These are phyloP conservation scores for Pseudomyrmex dendroicus DNA, from an alignment of 1,140 invertebrate genomes.

Conservation along the genomic window DNA sequence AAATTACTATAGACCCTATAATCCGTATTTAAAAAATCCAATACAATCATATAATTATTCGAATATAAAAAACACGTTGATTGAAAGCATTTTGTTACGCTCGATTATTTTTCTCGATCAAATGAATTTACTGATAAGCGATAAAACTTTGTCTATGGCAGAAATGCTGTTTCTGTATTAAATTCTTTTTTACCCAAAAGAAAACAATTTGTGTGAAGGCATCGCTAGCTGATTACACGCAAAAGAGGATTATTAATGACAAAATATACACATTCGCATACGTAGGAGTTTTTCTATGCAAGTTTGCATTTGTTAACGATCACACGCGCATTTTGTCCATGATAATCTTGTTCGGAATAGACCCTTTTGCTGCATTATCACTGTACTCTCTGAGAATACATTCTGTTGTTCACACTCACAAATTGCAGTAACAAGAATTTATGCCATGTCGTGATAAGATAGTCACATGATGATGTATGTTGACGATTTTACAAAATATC, in stretches of 20 bases:
- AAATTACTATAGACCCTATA: neutral
- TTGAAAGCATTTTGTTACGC: constrained; percentile 14
- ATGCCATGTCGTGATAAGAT: constrained; percentile 66
- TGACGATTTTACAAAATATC: constrained; percentile 67
- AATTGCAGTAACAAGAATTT: constrained; percentile 70
- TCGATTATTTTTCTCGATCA: constrained; percentile 17
- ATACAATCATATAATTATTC: neutral
- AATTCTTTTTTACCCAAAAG: constrained; percentile 8
- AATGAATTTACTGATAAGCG: neutral
- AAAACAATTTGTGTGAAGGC: neutral
- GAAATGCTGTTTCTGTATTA: neutral
- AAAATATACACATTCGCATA: constrained; percentile 41
- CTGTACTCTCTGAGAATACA: constrained; percentile 68
- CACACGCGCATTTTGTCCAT: constrained; percentile 23
- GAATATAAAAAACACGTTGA: constrained; percentile 38
- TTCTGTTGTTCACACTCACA: constrained; percentile 65
- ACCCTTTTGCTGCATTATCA: constrained; percentile 79
- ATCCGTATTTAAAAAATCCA: constrained; percentile 29
- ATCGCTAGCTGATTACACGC: constrained; percentile 7
- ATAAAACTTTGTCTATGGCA: neutral
- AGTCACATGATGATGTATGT: constrained; percentile 66
- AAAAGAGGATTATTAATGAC: constrained; percentile 20
- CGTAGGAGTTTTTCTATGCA: constrained; percentile 56
- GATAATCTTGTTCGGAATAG: constrained; percentile 63
- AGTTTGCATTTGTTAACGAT: constrained; percentile 58